Base-by-base conservation (phyloP, 2,113 vertebrate species). In the Suricata suricatta region DNA sequence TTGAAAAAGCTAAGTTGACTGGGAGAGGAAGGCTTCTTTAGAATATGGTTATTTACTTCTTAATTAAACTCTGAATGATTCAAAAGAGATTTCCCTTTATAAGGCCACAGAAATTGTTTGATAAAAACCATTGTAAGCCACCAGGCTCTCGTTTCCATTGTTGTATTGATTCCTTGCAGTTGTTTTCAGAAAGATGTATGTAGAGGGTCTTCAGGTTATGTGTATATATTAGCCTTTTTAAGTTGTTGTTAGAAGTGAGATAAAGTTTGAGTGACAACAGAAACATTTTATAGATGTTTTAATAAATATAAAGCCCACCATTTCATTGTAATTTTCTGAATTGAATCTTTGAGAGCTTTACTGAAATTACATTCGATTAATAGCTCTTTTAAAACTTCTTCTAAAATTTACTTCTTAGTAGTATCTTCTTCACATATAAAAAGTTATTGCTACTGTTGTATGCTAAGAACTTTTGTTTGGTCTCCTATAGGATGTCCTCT, bases 41-140 rank as follows among this genome's bases (percentile, higher is more conserved):
- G 63, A 97, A 93, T 97, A 96, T 89, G 33, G 12, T 95, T 98
- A 97, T 97, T 97, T 98, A 77, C 85, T 92, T 98, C 88, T 95
- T 98, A 98, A 98, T 98, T 98, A 95, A 98, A 97, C 88, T n/a
- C 0, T 80, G 63, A 98, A 96, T 95, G 95, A 97, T 97, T 98
- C 97, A 98, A 97, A 97, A 89, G 10, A 96, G 74, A 77, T 96
- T 98, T 97, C 69, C 93, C 44, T 95, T 93, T 96, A 16, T 76
- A 54, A 89, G 63, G 27, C 77, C 86, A 91, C 71, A 64, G 47
- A 98, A 97, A 25, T 82, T 91, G 83, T 94, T 97, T 69, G 90
- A 86, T 85, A 97, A 54, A 54, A 98, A 96, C 89, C 86, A 68
- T 60, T 97, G 1, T 52, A 96, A 98, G 31, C 38, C 25, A 64